Base-by-base conservation (phyloP, 2,113 vertebrate species). In the Eira barbara region DNA sequence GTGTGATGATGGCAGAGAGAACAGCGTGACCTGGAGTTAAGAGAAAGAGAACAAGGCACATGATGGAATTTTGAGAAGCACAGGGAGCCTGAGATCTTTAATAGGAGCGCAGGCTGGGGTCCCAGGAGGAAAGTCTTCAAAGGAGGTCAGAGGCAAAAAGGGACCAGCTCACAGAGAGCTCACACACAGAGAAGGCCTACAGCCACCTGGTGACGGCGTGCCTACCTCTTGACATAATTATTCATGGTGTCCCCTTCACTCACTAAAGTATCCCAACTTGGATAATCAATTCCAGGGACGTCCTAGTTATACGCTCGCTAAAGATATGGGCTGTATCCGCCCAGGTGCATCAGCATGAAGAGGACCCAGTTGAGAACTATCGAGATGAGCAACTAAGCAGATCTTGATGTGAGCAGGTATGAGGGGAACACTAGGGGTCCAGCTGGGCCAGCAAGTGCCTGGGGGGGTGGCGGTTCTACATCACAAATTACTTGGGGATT, bases 381-480 rank as follows among this genome's bases (percentile, higher is more conserved):
- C 18, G 36, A 65, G 42, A 36, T 39, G 15, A 45, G 59, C 69
- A 52, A 39, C 42, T 34, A 29, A 73, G 42, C 23, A 18, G 42
- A 45, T 45, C 83, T 61, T 34, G 6, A 27, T 18, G 25, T 49
- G 45, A 27, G 5, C 31, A 31, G 27, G 89, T 36, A 2, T 20
- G 20, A 59, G 29, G 15, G 29, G 10, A 65, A 23, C 18, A 13
- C 2, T 21, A 57, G 13, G 49, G 47, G 45, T 18, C 18, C 2
- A 23, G 29, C 27, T 63, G 55, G 34, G 67, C 31, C 23, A 23
- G 0, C 17, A 1, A 6, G 79, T 34, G 36, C 55, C 52, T 42
- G 81, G 0, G 10, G 15, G 1, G 57, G 31, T 0, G 17, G 25
- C 7, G n/a, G 17, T 36, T 81, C 82, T 61, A 27, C 7, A 4